Base-by-base conservation (phyloP, 2,113 vertebrate genomes). In the Indicator maculatus region DNA sequence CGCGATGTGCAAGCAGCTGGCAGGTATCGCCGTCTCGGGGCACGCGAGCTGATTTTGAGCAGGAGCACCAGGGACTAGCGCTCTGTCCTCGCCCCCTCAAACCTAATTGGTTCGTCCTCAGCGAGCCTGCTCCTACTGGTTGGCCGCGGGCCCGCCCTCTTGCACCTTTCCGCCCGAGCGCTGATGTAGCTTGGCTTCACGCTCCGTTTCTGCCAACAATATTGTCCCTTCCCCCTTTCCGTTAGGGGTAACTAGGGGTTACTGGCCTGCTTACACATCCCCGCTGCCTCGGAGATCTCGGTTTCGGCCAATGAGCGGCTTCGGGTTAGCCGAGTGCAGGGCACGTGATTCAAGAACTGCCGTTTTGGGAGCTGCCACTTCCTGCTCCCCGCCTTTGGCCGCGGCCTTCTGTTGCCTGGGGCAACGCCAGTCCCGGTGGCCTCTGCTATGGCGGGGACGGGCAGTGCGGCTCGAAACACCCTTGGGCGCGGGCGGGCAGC, bases 191-290 rank as follows among this genome's bases (percentile, higher is more conserved):
- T 4, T 2, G 12, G 7, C 5, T 50, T 30, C 16, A 47, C 58
- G 4, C 17, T 41, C 13, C 11, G n/a, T 23, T 14, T 10, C 1
- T 3, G 18, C n/a, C 6, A 2, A 3, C 0, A 77, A 60, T 2
- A 60, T 77, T 92, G 90, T 65, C 83, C 71, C 28, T 14, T 20
- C 8, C 9, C 7, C 5, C 1, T 0, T 10, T 13, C 79, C 45
- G 53, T 83, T 19, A 7, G 14, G 28, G 52, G 90, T 83, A 87
- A 77, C 72, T 13, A 26, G 2, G 56, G 77, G 83, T 76, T 65
- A 86, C 58, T 50, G 31, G 33, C 26, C 23, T 33, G 44, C 65
- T 60, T 64, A 65, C 65, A 78, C 84, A 72, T 83, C 73, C 38
- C 24, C 10, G 7, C 24, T 10, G 47, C 30, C 61, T 11, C 82